These are phyloP conservation scores for Catamblyrhynchus diadema DNA, from an alignment of 2,797 vertebrate species.

Conservation along the genomic window DNA sequence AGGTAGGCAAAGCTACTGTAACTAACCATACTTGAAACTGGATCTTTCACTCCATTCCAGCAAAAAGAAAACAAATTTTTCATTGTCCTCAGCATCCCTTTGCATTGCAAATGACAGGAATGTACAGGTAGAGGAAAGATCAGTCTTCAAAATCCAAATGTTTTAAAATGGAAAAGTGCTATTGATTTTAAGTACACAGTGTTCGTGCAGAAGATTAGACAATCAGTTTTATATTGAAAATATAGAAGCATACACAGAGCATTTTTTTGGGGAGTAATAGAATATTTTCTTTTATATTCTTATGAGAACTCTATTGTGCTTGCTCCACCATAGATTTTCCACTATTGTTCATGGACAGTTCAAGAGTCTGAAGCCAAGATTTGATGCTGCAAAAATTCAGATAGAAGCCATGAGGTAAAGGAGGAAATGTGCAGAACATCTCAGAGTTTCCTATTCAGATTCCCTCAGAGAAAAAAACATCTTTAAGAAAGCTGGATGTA, in stretches of 20 bases:
- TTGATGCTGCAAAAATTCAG: neutral
- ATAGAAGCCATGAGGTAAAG: neutral
- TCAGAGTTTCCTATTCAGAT: neutral
- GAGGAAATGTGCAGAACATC: neutral
- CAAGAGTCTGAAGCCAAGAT: neutral
- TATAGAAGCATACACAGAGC: neutral
- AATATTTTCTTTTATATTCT: neutral
- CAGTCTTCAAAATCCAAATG: neutral
- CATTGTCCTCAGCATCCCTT: neutral
- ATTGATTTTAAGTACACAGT: neutral
- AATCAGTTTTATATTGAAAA: neutral
- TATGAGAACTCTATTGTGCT: neutral
- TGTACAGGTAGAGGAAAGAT: neutral
- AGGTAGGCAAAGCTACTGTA: neutral
- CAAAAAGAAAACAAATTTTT: neutral
- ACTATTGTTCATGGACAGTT: neutral
- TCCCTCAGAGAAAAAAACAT: neutral
- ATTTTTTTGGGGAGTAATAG: neutral
- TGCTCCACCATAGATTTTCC: neutral
- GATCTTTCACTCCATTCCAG: neutral
- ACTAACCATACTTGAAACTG: neutral
- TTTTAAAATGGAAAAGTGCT: neutral
- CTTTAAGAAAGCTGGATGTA: neutral
- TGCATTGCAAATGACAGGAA: neutral
- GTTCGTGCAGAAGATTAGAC: neutral